A percentile compares a stretch with the other conserved stretches of the same genome.
phyloP scores from a whole-genome alignment of 2,113 vertebrate species.

The Pica pica region DNA sequence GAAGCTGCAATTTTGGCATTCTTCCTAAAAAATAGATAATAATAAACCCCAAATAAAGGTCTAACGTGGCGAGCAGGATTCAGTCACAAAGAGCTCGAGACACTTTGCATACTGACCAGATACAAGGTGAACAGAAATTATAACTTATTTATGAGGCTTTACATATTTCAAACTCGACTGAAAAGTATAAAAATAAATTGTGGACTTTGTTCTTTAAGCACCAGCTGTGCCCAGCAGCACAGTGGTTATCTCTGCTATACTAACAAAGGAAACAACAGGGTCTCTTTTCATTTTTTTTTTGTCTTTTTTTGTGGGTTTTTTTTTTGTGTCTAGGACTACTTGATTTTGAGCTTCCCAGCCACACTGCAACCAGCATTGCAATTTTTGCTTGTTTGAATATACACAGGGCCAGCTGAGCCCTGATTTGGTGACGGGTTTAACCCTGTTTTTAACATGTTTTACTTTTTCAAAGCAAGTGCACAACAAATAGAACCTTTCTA shows the following conservation, averaged over 20 bases:
- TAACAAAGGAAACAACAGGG: constrained; percentile 55
- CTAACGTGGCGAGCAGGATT: constrained; percentile 50
- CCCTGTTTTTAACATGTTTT: constrained; percentile 56
- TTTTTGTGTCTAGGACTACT: constrained; percentile 38
- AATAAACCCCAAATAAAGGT: background rate
- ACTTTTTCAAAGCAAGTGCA: constrained; percentile 80
- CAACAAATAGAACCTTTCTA: constrained; percentile 79
- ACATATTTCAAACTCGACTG: constrained; percentile 73
- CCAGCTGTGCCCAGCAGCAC: constrained; percentile 44
- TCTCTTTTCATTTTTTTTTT: background rate
- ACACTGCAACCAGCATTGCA: background rate
- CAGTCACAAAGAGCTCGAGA: constrained; percentile 66
- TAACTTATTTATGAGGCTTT: constrained; percentile 74
- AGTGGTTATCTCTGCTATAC: constrained; percentile 52
- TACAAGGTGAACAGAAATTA: constrained; percentile 71
- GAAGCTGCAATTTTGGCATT: constrained; percentile 71
- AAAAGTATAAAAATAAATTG: constrained; percentile 81
- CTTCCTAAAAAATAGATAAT: constrained; percentile 45
- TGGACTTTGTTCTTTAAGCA: constrained; percentile 73
- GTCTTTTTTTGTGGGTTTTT: background rate
- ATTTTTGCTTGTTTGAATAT: background rate
- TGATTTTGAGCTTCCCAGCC: constrained; percentile 66
- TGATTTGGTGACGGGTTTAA: constrained; percentile 67
- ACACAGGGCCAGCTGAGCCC: constrained; percentile 65
- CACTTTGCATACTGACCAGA: constrained; percentile 70